Percentiles rank a stretch among this genome's conserved stretches.
These are phyloP conservation scores for Elysia crispata DNA, from an alignment of 2,888 invertebrate genomes.

Conservation along the genomic window DNA sequence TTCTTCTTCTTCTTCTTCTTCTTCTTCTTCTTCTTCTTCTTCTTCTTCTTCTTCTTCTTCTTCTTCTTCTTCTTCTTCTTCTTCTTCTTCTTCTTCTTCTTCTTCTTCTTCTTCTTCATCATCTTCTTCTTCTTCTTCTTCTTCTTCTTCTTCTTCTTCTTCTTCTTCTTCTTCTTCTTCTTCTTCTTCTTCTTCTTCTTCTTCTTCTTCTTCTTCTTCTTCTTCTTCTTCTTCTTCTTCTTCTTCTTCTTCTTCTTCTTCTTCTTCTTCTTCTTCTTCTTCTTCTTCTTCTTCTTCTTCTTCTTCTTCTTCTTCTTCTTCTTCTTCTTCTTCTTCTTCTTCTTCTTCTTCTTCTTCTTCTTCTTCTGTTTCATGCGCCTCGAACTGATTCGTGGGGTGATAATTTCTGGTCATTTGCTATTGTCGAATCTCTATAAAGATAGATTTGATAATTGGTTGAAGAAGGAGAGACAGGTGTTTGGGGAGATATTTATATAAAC, in stretches of 20 bases:
- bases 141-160: conserved; percentile 11
- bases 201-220: background rate
- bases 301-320: conserved; percentile 1
- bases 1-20: conserved; percentile 2
- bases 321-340: background rate
- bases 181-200: conserved; percentile 1
- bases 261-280: background rate
- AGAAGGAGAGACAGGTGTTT: too few relatives aligned
- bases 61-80: conserved; percentile 2
- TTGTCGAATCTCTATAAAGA: too few relatives aligned
- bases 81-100: background rate
- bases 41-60: conserved; percentile 2
- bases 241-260: conserved; percentile 3
- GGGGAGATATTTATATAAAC: too few relatives aligned
- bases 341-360: background rate
- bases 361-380: background rate
- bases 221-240: background rate
- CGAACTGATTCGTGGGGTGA: background rate
- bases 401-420: too few relatives aligned
- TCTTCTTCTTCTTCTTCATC: background rate
- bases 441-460: too few relatives aligned
- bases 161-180: background rate
- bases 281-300: background rate
- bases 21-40: background rate
- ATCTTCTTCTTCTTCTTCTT: background rate